Conservation (phyloP, 2,888 invertebrate species). For the Cyclophora albipunctata region DNA sequence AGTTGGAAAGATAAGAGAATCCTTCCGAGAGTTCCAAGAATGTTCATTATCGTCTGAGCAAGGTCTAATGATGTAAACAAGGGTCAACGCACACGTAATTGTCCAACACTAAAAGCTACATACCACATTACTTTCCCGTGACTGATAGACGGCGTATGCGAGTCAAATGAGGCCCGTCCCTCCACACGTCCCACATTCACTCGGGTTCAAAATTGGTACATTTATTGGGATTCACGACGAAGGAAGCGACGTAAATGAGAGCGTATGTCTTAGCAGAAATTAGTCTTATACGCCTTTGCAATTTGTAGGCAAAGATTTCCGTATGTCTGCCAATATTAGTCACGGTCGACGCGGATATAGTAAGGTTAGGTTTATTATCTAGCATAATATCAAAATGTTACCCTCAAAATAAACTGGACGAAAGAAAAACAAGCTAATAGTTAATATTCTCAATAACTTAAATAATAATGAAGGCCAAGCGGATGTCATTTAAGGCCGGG, state of each 20-base stretch:
- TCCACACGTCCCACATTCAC: slow-evolving; percentile 14
- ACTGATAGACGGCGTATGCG: slow-evolving; percentile 25
- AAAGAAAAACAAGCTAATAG: no score
- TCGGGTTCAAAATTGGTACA: slow-evolving; percentile 9
- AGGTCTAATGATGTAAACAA: slow-evolving; percentile 24
- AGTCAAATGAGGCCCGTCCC: slow-evolving; percentile 19
- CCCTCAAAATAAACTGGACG: no score
- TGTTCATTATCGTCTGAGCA: slow-evolving; percentile 3
- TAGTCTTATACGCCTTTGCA: no score
- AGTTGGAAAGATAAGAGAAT: slow-evolving; percentile 11
- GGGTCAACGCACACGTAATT: slow-evolving; percentile 53
- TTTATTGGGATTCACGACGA: slow-evolving; percentile 10
- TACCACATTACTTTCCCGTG: slow-evolving; percentile 44
- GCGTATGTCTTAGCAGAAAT: background rate
- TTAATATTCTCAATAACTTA: slow-evolving; percentile 17
- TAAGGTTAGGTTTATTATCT: no score
- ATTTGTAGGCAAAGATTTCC: no score
- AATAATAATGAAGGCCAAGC: slow-evolving; percentile 22
- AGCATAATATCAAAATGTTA: no score
- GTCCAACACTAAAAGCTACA: slow-evolving; percentile 39
- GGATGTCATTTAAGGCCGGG: slow-evolving; percentile 25
- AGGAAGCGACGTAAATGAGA: slow-evolving; percentile 3
- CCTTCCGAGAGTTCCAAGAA: slow-evolving; percentile 4
- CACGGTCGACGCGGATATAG: no score
- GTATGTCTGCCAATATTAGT: no score